Percentiles rank a stretch among this genome's conserved stretches.
phyloP scores from a whole-genome alignment of 2,113 vertebrate genomes.

The Oncorhynchus clarkii region DNA sequence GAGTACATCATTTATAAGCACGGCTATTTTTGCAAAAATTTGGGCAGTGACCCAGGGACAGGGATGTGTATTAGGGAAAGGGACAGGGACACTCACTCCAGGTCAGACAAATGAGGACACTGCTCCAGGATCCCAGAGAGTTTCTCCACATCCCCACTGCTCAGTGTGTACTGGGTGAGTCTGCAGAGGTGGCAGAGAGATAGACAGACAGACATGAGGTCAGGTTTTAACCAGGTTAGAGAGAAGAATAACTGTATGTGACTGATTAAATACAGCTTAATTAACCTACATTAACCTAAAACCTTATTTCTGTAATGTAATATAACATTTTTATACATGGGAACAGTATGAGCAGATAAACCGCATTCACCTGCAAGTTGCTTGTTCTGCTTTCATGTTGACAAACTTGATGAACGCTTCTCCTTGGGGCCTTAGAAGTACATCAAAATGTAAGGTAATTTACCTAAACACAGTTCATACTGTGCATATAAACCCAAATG shows the following conservation, averaged over 20 bases:
- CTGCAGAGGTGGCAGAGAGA: slow-evolving; percentile 34
- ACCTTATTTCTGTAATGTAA: too few species aligned
- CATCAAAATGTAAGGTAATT: too few species aligned
- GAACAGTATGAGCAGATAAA: background rate
- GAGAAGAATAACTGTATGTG: too few species aligned
- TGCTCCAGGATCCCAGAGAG: slow-evolving; percentile 56
- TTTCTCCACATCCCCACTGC: slow-evolving; percentile 28
- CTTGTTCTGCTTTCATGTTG: slow-evolving; percentile 38
- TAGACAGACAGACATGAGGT: too few species aligned
- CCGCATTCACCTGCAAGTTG: slow-evolving; percentile 62
- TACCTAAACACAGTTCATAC: too few species aligned
- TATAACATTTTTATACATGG: too few species aligned
- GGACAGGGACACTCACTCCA: slow-evolving; percentile 58
- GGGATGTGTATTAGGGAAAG: background rate
- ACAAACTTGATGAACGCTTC: slow-evolving; percentile 64
- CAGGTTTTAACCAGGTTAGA: too few species aligned
- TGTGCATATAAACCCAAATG: background rate
- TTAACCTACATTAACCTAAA: too few species aligned
- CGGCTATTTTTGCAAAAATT: too few species aligned
- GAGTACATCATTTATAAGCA: too few species aligned
- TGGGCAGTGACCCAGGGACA: too few species aligned
- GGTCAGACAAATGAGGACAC: slow-evolving; percentile 48
- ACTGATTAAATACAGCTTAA: too few species aligned
- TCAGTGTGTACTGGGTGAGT: slow-evolving; percentile 59
- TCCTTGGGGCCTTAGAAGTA: slow-evolving; percentile 43